Percentiles rank a stretch among this genome's conserved stretches.
Conservation (phyloP, 1,140 invertebrate species). For the Chironomus striatipennis region DNA sequence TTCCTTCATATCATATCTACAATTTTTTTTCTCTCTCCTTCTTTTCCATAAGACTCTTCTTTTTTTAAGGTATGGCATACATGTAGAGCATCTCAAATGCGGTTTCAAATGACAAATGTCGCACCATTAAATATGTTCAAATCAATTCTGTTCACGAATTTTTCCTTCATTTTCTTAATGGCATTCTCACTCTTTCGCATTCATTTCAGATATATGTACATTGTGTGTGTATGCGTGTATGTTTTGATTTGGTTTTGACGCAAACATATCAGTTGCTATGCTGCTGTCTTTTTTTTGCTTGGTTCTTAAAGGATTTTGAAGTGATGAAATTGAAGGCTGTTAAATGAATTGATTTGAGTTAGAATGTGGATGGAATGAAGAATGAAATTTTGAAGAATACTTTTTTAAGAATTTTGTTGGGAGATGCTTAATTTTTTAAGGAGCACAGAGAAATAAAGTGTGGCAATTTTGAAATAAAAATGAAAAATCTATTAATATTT, state of each 20-base stretch:
- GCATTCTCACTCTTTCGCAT: not conserved
- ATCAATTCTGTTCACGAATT: slow-evolving; percentile 10
- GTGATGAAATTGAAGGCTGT: not conserved
- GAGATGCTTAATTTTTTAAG: too few species aligned
- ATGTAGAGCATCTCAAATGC: not conserved
- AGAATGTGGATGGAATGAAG: too few species aligned
- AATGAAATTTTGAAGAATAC: too few species aligned
- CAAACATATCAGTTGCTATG: slow-evolving; percentile 3
- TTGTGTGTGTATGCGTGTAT: not conserved
- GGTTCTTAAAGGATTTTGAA: not conserved
- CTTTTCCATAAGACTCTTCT: not conserved
- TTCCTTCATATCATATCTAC: not conserved
- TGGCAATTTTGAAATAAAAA: too few species aligned
- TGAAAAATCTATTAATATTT: too few species aligned
- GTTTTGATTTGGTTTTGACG: not conserved
- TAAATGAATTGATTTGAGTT: not conserved
- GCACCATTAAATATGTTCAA: slow-evolving; percentile 8
- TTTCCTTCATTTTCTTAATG: not conserved
- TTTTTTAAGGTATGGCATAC: too few species aligned
- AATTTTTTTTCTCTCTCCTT: not conserved
- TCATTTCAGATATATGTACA: not conserved
- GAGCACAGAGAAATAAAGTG: too few species aligned
- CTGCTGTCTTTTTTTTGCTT: not conserved
- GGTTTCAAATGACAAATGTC: slow-evolving; percentile 12
- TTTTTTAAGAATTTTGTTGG: too few species aligned